Evolutionary conservation across 53 echinoderm and acorn worm genomes (phyloP).

Genomic region (Temnopleurus reevesii): DNA sequence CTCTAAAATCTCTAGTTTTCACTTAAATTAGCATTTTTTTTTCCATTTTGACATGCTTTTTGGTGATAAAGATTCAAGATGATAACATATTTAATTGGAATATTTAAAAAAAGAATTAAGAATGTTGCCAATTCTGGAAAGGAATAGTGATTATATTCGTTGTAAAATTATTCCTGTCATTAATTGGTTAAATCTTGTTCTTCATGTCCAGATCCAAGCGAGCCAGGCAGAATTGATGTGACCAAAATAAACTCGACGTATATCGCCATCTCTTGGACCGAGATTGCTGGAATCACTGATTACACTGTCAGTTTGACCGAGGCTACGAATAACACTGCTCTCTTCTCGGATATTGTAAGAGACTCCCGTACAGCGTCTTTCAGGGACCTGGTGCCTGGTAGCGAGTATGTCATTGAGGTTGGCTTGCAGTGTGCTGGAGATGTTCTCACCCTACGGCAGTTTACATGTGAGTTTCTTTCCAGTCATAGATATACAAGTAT

Average conservation of each 20-base stretch:
- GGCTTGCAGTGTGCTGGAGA: conserved; percentile 49
- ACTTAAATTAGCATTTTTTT: too few relatives aligned
- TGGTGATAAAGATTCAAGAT: too few relatives aligned
- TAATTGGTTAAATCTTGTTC: too few relatives aligned
- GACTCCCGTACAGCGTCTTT: conserved; percentile 16
- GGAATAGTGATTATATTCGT: too few relatives aligned
- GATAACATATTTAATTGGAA: too few relatives aligned
- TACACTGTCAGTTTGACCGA: conserved; percentile 24
- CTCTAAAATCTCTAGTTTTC: too few relatives aligned
- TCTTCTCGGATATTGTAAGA: background rate
- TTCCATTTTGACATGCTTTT: too few relatives aligned
- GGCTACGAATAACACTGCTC: background rate
- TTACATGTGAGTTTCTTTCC: background rate
- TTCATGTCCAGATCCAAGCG: conserved; percentile 2
- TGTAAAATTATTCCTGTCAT: too few relatives aligned
- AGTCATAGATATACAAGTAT: too few relatives aligned
- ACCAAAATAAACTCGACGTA: conserved; percentile 9
- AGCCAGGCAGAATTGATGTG: conserved; percentile 29
- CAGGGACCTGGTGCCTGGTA: conserved; percentile 6
- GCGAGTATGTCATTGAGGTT: conserved; percentile 23
- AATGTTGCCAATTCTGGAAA: too few relatives aligned
- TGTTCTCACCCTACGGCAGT: conserved; percentile 33
- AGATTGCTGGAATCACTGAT: conserved; percentile 39
- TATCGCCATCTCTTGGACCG: conserved; percentile 15
- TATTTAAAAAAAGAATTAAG: too few relatives aligned